Evolutionary conservation across 2,113 vertebrate species (phyloP).

Genomic region (Gobius niger): DNA sequence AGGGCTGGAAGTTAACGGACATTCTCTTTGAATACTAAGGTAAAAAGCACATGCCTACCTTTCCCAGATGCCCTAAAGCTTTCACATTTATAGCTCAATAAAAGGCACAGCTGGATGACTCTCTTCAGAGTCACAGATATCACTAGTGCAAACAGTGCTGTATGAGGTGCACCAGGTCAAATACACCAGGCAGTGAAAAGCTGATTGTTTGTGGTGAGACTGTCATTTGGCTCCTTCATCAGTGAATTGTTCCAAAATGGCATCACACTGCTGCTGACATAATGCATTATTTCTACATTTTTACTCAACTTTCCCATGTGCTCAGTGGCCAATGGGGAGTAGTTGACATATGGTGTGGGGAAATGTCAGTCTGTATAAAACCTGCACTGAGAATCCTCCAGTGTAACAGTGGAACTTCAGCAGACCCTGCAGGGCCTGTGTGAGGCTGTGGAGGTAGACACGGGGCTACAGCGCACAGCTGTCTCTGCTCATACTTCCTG

Average conservation of each 20-base stretch:
- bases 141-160: conserved; percentile 6
- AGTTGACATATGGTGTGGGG: conserved; percentile 33
- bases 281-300: conserved; percentile 19
- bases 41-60: conserved; percentile 47
- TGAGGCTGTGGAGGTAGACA: conserved; percentile 45
- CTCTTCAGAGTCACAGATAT: conserved; percentile 36
- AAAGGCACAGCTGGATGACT: conserved; percentile 32
- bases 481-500: conserved; percentile 27
- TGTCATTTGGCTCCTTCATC: conserved; percentile 6
- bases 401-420: conserved; percentile 74
- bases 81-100: conserved; percentile 28
- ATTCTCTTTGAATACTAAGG: conserved; percentile 32
- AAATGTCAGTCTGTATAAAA: conserved; percentile 40
- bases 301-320: background rate
- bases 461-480: conserved; percentile 44
- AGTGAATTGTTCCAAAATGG: background rate
- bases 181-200: background rate
- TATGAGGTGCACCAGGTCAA: conserved; percentile 6
- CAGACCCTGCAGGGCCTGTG: conserved; percentile 34
- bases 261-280: background rate
- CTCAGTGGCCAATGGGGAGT: background rate
- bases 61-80: conserved; percentile 52
- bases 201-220: background rate
- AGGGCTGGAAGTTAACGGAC: conserved; percentile 31
- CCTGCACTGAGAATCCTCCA: conserved; percentile 65